Conservation (phyloP, 2,113 vertebrate genomes). For the Otis tarda region DNA sequence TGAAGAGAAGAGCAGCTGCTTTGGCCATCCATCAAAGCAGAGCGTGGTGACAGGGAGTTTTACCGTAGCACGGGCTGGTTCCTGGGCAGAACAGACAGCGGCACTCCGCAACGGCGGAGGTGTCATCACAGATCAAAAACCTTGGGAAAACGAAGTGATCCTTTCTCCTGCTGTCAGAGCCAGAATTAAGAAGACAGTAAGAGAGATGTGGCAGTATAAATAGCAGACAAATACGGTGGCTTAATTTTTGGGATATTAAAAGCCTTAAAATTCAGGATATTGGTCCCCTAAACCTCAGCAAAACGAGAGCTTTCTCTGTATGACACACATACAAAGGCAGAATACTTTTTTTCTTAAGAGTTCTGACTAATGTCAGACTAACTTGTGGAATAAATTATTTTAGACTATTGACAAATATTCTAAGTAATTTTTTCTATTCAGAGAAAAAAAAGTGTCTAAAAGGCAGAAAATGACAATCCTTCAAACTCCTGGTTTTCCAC, state of each 20-base stretch:
- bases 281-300: not conserved
- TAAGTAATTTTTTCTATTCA: not conserved
- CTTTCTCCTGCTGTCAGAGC: not conserved
- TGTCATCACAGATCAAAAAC: conserved; percentile 38
- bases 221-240: not conserved
- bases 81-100: not conserved
- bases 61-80: too few species aligned
- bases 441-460: not conserved
- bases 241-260: not conserved
- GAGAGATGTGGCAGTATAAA: not conserved
- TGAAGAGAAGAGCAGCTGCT: not conserved
- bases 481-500: too few species aligned
- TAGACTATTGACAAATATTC: not conserved
- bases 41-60: too few species aligned
- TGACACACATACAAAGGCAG: not conserved
- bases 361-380: not conserved
- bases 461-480: not conserved
- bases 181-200: not conserved
- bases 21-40: conserved; percentile 49
- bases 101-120: not conserved
- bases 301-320: not conserved
- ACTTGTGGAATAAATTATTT: not conserved
- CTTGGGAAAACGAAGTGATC: not conserved
- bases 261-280: not conserved
- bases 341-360: not conserved